Conservation (phyloP, 2,888 invertebrate species). For the Rhopalosiphum nymphaeae region DNA sequence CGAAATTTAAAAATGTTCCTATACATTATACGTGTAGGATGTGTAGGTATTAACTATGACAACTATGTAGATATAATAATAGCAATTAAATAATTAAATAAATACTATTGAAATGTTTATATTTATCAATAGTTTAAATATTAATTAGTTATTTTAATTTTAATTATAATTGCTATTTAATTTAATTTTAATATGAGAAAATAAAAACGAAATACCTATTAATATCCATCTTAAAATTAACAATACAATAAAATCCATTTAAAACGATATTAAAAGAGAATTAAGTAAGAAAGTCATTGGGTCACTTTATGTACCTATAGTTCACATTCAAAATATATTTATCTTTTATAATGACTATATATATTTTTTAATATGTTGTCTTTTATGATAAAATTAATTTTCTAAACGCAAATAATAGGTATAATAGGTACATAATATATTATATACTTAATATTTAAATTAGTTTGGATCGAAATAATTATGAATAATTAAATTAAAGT, state of each 20-base stretch:
- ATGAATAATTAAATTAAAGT: neutral
- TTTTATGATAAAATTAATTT: neutral
- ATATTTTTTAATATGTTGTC: neutral
- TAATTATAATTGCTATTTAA: neutral
- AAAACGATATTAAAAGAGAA: neutral
- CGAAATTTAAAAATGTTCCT: neutral
- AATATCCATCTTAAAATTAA: neutral
- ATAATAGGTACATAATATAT: neutral
- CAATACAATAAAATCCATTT: neutral
- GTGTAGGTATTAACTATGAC: neutral
- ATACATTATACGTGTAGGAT: neutral
- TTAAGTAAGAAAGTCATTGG: neutral
- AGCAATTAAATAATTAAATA: neutral
- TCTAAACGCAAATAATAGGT: neutral
- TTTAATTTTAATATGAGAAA: conserved; percentile 28
- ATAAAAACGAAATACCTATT: neutral
- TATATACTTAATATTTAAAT: neutral
- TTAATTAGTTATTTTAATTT: neutral
- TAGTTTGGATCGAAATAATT: neutral
- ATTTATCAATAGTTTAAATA: neutral
- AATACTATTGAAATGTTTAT: neutral
- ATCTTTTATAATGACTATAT: neutral
- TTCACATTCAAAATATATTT: neutral
- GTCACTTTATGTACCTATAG: neutral
- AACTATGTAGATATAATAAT: neutral